phyloP scores from a whole-genome alignment of 2,113 vertebrate genomes.

The Xyliphius kryptos region DNA sequence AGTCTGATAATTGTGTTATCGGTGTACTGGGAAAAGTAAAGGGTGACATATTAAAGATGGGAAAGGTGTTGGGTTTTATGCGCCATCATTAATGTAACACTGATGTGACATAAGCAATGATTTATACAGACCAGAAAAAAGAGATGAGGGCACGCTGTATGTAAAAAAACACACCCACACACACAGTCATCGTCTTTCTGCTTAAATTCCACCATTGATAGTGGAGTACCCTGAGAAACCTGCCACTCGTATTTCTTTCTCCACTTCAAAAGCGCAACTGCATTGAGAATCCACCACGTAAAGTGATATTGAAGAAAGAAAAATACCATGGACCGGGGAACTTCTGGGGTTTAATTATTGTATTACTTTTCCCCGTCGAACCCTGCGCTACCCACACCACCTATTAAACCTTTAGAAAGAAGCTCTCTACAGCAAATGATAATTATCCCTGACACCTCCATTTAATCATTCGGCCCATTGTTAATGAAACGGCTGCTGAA shows the following conservation, averaged over 20 bases:
- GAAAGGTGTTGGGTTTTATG: constrained; percentile 40
- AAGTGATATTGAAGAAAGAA: constrained; percentile 36
- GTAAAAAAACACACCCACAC: constrained; percentile 31
- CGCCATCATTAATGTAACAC: constrained; percentile 59
- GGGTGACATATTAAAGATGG: constrained; percentile 14
- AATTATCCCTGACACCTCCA: constrained; percentile 51
- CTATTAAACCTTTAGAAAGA: constrained; percentile 43
- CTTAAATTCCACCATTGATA: constrained; percentile 16
- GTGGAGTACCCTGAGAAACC: constrained; percentile 37
- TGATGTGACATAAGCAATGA: constrained; percentile 65
- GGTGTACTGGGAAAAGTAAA: constrained; percentile 12
- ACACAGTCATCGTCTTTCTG: constrained; percentile 1
- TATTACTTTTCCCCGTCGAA: constrained; percentile 40
- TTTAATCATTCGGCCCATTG: constrained; percentile 46
- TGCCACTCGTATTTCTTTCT: constrained; percentile 11
- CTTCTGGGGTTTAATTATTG: constrained; percentile 45
- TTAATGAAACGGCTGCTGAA: constrained; percentile 42
- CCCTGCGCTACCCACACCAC: constrained; percentile 39
- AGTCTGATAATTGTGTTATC: background rate
- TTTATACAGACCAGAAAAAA: constrained; percentile 67
- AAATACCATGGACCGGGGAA: constrained; percentile 26
- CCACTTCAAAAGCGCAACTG: constrained; percentile 29
- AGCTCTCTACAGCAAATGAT: constrained; percentile 38
- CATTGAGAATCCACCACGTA: constrained; percentile 32
- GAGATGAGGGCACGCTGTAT: constrained; percentile 62